Conservation (phyloP, 2,797 vertebrate genomes). For the Cuculus canorus region DNA sequence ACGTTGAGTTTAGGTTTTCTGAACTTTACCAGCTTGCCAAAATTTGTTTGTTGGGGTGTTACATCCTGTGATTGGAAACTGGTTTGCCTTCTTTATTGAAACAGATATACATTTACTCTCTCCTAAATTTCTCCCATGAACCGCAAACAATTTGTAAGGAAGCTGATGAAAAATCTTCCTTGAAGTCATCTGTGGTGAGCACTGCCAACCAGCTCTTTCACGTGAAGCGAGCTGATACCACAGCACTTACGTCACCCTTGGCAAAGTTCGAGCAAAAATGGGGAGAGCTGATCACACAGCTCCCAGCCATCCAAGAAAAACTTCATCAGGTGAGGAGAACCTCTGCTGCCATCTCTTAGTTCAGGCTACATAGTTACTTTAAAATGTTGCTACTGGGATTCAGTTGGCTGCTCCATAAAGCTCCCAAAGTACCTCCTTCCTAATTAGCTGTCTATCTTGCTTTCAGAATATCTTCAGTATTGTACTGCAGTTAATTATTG, state of each 20-base stretch:
- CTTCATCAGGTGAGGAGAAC: slow-evolving; percentile 84
- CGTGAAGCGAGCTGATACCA: slow-evolving; percentile 77
- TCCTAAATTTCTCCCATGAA: not conserved
- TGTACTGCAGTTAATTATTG: slow-evolving; percentile 60
- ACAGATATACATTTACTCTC: not conserved
- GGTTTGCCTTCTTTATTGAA: not conserved
- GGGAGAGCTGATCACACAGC: slow-evolving; percentile 78
- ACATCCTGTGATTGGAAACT: not conserved
- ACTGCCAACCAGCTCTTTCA: slow-evolving; percentile 83
- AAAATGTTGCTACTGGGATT: slow-evolving; percentile 36
- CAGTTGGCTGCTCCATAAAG: not conserved
- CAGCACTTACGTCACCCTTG: slow-evolving; percentile 76
- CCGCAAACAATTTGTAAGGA: slow-evolving; percentile 86
- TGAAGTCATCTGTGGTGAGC: slow-evolving; percentile 82
- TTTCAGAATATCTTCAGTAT: slow-evolving; percentile 13
- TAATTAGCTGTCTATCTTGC: slow-evolving; percentile 34
- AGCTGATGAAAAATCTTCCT: slow-evolving; percentile 78
- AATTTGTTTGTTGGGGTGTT: not conserved
- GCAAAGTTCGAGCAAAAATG: slow-evolving; percentile 85
- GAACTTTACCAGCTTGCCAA: not conserved
- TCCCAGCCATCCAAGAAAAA: slow-evolving; percentile 81
- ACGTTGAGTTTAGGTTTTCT: not conserved
- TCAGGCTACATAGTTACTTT: not conserved
- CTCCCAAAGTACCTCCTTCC: not conserved
- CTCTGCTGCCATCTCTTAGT: not conserved